These are phyloP conservation scores for Tachina fera DNA, from an alignment of 2,888 invertebrate genomes.

Conservation along the genomic window DNA sequence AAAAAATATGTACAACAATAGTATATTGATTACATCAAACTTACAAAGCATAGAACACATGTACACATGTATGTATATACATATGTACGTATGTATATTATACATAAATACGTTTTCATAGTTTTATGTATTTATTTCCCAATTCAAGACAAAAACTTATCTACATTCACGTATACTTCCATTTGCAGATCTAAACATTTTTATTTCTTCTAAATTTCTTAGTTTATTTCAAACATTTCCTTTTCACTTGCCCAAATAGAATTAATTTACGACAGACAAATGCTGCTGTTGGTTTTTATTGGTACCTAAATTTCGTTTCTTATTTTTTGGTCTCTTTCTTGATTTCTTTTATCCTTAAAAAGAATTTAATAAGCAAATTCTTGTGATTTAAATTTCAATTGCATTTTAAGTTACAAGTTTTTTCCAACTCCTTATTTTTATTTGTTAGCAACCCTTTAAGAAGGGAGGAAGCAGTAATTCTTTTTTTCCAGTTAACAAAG, in stretches of 20 bases:
- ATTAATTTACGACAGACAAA: conserved; percentile 15
- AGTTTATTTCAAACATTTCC: not conserved
- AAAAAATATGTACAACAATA: conserved; percentile 20
- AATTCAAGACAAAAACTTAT: too few species aligned
- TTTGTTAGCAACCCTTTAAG: conserved; percentile 22
- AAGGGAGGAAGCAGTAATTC: not conserved
- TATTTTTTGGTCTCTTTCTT: not conserved
- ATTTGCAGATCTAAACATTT: not conserved
- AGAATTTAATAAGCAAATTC: conserved; percentile 12
- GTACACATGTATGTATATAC: too few species aligned
- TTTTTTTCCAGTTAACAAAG: not conserved
- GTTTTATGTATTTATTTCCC: too few species aligned
- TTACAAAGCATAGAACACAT: not conserved
- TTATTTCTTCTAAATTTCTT: not conserved
- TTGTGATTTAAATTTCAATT: conserved; percentile 17
- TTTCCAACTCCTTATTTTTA: not conserved
- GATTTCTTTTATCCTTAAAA: not conserved
- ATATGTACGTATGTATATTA: too few species aligned
- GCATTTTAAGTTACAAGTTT: conserved; percentile 7
- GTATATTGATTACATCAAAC: conserved; percentile 48
- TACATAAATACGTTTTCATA: too few species aligned
- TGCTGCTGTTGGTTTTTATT: conserved; percentile 14
- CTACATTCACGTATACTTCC: not conserved
- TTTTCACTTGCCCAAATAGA: not conserved
- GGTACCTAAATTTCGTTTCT: not conserved